Conservation (phyloP, 1,140 invertebrate species). For the Caenorhabditis briggsae region DNA sequence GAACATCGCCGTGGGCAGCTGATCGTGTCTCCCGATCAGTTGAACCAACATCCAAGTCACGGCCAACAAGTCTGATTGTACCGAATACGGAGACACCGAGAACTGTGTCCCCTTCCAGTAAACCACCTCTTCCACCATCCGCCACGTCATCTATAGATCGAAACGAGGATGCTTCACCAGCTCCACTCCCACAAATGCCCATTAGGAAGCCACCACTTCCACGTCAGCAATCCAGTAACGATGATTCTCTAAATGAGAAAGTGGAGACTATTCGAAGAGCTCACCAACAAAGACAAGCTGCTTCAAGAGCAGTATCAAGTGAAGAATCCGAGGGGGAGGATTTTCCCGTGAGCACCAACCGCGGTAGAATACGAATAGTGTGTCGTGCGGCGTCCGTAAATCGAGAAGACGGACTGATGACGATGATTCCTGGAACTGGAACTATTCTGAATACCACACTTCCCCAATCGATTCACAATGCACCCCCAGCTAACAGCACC, state of each 20-base stretch:
- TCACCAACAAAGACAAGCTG: constrained; percentile 67
- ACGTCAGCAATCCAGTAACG: constrained; percentile 67
- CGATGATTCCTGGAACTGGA: constrained; percentile 41
- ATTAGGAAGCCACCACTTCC: constrained; percentile 69
- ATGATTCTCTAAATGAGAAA: constrained; percentile 66
- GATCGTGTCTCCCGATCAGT: constrained; percentile 42
- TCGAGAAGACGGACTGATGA: constrained; percentile 34
- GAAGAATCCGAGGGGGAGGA: constrained; percentile 62
- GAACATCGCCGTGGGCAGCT: constrained; percentile 51
- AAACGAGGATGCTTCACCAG: constrained; percentile 43
- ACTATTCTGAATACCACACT: constrained; percentile 15
- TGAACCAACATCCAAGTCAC: constrained; percentile 8
- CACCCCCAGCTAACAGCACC: background rate
- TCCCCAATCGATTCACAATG: background rate
- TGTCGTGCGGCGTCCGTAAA: constrained; percentile 54
- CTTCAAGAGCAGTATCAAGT: constrained; percentile 50
- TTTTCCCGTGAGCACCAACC: constrained; percentile 37
- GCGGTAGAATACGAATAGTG: constrained; percentile 58
- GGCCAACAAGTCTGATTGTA: constrained; percentile 30
- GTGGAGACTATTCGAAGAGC: constrained; percentile 68
- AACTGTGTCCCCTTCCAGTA: constrained; percentile 32
- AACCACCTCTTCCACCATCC: constrained; percentile 49
- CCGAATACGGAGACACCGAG: constrained; percentile 45
- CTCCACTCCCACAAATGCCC: constrained; percentile 36
- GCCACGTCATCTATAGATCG: constrained; percentile 11